Conservation (phyloP, 1,140 invertebrate species). For the Macrocentrus cingulum region DNA sequence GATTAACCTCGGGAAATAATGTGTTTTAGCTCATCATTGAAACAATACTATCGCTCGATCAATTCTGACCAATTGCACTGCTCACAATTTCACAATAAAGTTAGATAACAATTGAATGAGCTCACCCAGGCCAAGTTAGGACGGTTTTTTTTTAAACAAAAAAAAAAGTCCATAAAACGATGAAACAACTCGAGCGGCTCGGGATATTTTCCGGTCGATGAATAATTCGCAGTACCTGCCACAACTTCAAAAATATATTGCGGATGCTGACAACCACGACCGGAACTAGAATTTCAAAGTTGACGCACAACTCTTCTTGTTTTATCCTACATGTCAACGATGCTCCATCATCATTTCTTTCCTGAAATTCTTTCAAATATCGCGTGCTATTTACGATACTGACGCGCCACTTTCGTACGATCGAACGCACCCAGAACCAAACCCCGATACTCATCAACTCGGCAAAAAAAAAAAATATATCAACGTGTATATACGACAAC, state of each 20-base stretch:
- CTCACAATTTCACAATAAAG: constrained; percentile 8
- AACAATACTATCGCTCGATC: no score
- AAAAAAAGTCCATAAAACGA: constrained; percentile 22
- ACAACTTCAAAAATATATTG: constrained; percentile 23
- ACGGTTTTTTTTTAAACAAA: constrained; percentile 23
- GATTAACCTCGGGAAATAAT: no score
- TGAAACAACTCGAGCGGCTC: constrained; percentile 9
- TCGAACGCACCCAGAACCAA: no score
- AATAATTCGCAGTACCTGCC: constrained; percentile 20
- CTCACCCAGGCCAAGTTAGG: no score
- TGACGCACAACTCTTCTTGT: constrained; percentile 29
- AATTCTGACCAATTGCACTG: no score
- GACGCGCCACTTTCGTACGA: no score
- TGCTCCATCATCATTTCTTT: no score
- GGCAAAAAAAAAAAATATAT: not conserved
- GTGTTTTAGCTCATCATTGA: no score
- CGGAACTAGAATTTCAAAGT: constrained; percentile 26
- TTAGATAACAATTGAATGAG: constrained; percentile 14
- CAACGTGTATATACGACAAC: not conserved
- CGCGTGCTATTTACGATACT: no score
- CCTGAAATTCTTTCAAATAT: no score
- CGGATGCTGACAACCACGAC: constrained; percentile 24
- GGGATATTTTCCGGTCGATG: constrained; percentile 22
- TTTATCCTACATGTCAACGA: not conserved
- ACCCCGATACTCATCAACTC: no score